These are phyloP conservation scores for Peromyscus maniculatus DNA, from an alignment of 2,113 vertebrate species.

Conservation along the genomic window DNA sequence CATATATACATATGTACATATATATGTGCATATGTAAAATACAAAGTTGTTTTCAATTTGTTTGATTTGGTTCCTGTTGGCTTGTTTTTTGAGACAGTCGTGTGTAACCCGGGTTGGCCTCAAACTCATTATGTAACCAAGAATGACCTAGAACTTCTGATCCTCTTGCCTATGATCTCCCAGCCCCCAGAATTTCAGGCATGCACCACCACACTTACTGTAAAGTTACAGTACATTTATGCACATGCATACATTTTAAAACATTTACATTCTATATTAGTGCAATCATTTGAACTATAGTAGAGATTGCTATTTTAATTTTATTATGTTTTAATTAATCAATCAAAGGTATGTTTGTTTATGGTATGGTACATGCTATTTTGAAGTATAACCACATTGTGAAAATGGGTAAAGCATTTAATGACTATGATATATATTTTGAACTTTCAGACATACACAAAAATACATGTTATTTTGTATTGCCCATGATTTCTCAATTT, in stretches of 20 bases:
- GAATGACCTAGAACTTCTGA: neutral
- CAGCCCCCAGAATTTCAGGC: neutral
- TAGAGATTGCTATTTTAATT: neutral
- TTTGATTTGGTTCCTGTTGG: neutral
- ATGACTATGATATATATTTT: neutral
- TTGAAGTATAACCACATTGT: neutral
- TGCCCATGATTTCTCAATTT: constrained; percentile 38
- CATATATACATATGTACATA: neutral
- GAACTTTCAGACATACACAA: neutral
- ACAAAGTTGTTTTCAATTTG: neutral
- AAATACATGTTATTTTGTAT: neutral
- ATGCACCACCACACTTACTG: neutral
- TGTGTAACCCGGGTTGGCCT: no score
- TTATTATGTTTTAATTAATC: neutral
- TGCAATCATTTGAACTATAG: neutral
- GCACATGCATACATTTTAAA: neutral
- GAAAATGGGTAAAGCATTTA: neutral
- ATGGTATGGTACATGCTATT: neutral
- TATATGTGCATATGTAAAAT: no score
- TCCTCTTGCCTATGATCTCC: neutral
- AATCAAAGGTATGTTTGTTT: neutral
- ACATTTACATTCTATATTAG: constrained; percentile 10
- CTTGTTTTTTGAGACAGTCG: neutral
- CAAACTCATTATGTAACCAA: no score
- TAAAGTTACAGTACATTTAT: neutral